phyloP scores from a whole-genome alignment of 2,888 invertebrate species.

The Atherix ibis region DNA sequence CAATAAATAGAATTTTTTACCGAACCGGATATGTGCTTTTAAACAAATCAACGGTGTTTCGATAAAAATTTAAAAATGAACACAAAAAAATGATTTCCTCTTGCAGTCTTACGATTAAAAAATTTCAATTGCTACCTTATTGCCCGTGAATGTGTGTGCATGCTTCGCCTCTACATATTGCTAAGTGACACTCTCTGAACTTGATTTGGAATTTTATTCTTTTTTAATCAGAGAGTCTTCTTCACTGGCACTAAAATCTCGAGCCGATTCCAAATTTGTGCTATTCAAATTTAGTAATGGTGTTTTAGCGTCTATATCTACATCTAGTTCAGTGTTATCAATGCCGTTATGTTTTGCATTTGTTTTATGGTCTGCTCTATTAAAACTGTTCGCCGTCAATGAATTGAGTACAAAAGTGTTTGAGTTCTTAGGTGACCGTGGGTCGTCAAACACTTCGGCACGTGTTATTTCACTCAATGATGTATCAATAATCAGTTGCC shows the following conservation, averaged over 20 bases:
- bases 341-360: slow-evolving; percentile 7
- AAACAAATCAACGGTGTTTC: too few relatives aligned
- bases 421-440: slow-evolving; percentile 17
- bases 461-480: background rate
- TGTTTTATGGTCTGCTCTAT: slow-evolving; percentile 7
- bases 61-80: too few relatives aligned
- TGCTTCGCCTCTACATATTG: too few relatives aligned
- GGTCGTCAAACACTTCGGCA: slow-evolving; percentile 20
- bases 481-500: too few relatives aligned
- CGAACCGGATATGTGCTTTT: too few relatives aligned
- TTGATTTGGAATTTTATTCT: slow-evolving; percentile 8
- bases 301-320: slow-evolving; percentile 13
- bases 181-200: too few relatives aligned
- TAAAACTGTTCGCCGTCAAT: slow-evolving; percentile 7
- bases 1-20: too few relatives aligned
- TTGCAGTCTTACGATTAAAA: too few relatives aligned
- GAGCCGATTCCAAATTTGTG: slow-evolving; percentile 12
- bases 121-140: too few relatives aligned
- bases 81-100: too few relatives aligned
- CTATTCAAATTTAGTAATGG: slow-evolving; percentile 13
- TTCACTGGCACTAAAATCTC: slow-evolving; percentile 12
- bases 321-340: slow-evolving; percentile 9
- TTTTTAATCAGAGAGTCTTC: slow-evolving; percentile 13
- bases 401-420: slow-evolving; percentile 6
- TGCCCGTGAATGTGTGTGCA: too few relatives aligned